Base-by-base conservation (phyloP, 2,888 invertebrate species). In the Spialia ferax region DNA sequence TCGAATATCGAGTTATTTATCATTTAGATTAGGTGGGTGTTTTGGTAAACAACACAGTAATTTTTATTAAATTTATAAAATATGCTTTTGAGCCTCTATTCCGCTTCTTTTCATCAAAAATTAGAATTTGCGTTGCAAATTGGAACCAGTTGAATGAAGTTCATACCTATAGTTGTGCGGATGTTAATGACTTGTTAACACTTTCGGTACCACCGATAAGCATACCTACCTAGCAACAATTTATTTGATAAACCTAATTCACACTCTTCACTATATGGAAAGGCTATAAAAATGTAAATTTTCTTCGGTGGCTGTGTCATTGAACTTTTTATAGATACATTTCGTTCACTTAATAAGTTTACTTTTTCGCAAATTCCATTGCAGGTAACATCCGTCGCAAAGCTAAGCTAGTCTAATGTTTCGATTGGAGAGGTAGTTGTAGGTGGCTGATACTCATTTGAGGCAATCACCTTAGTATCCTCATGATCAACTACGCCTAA, bases 171-270 rank as follows among this genome's bases (percentile, higher is more conserved):
- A 42, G 32, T 38, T 26, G 35, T 59, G 26, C 20, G 65, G 38
- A 59, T 57, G 35, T 64, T 38, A 64, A 64, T 64, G 23, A n/a
- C 57, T 57, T 64, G 35, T 57, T 52, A 59, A 59, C 50, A 52
- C 29, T 65, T 50, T 65, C 26, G 35, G 20, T 32, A 57, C 22
- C 32, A 48, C 45, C 32, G 35, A 64, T 45, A 55, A 59, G 35
- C 13, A 52, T 52, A 54, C 52, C 38, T 52, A 54, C 52, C 38
- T 54, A 54, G 54, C 23, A 54, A 32, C 35, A 54, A 55, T 55
- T 63, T 55, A 54, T 38, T 54, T 63, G 10, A 26, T 63, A 15
- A n/a, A 42, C 42, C 15, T 42, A 15, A 20, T 63, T 63, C 38
- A 22, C 54, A 52, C 35, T 26, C 54, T 20, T 63, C 52, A 32